Conservation (phyloP, 2,113 vertebrate species). For the Ameiurus melas region DNA sequence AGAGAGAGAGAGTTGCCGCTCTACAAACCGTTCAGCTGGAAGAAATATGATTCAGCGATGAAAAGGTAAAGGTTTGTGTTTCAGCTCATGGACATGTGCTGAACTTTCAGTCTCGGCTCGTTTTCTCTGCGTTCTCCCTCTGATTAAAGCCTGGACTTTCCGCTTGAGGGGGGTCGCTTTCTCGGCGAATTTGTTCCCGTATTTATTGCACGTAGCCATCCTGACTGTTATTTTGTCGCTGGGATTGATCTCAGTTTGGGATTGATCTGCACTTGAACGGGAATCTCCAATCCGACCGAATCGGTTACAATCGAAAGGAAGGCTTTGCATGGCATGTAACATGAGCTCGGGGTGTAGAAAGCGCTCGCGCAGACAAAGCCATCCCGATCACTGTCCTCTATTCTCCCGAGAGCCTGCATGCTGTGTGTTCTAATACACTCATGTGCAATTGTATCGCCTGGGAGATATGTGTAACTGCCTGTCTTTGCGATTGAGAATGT, state of each 20-base stretch:
- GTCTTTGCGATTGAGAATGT: not conserved
- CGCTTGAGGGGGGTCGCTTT: not conserved
- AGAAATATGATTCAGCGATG: constrained; percentile 8
- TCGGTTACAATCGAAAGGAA: not conserved
- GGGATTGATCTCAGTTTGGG: not conserved
- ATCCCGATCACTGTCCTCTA: not conserved
- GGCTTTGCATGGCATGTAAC: not conserved
- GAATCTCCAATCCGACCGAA: not conserved
- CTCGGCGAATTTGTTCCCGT: not conserved
- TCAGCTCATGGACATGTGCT: not conserved
- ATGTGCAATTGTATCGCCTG: no score
- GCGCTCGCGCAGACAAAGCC: constrained; percentile 20
- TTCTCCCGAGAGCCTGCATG: constrained; percentile 1
- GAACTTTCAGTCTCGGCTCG: constrained; percentile 10
- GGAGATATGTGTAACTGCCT: not conserved
- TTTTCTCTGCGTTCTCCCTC: not conserved
- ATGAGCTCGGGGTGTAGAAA: constrained; percentile 2
- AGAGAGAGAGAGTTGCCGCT: not conserved
- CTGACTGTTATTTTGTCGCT: not conserved
- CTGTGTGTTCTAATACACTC: not conserved
- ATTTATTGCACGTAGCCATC: no score
- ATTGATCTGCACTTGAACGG: not conserved
- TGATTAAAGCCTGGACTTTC: no score
- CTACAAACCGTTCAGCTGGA: not conserved
- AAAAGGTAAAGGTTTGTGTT: constrained; percentile 2